phyloP scores from a whole-genome alignment of 2,113 vertebrate genomes.

The Apteryx owenii region DNA sequence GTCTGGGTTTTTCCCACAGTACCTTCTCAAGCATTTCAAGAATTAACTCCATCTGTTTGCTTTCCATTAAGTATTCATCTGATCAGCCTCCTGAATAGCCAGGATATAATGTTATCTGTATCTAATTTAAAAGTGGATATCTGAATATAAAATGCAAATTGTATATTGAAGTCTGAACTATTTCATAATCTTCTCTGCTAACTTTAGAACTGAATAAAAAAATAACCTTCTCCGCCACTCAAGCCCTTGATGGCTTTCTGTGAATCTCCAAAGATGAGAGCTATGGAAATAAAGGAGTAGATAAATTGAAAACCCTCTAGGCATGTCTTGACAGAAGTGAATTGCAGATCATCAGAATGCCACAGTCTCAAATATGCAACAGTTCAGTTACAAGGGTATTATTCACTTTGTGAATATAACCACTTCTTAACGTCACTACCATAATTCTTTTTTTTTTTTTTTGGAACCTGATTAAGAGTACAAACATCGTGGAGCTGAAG shows the following conservation, averaged over 20 bases:
- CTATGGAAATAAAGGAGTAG: background rate
- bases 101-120: background rate
- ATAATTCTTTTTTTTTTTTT: background rate
- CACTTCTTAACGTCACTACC: background rate
- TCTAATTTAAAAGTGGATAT: background rate
- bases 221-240: background rate
- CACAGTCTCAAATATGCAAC: background rate
- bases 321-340: background rate
- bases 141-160: background rate
- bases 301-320: background rate
- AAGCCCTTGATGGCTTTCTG: background rate
- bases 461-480: background rate
- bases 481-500: background rate
- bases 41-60: background rate
- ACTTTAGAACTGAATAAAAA: background rate
- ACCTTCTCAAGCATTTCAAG: background rate
- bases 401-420: background rate
- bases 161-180: background rate
- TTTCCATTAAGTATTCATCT: background rate
- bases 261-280: background rate
- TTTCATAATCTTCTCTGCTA: background rate
- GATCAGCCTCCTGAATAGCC: background rate
- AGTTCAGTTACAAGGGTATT: background rate
- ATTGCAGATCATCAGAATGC: background rate
- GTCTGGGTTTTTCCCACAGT: background rate